Evolutionary conservation across 2,113 vertebrate species (phyloP).

Genomic region (Gobio gobio): DNA sequence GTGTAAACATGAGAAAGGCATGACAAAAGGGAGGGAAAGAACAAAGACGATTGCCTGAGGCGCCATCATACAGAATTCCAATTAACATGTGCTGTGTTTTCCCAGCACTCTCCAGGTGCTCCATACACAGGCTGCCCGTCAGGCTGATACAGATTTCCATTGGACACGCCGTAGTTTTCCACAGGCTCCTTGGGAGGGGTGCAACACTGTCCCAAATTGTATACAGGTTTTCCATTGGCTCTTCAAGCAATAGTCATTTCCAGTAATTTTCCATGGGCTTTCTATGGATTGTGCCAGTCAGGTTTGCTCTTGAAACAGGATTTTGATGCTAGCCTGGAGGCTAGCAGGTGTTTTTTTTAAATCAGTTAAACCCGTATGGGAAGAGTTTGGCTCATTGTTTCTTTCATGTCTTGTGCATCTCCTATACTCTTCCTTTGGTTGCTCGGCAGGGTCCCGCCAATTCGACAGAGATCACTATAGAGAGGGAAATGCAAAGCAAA

Average conservation of each 20-base stretch:
- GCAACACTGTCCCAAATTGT: constrained; percentile 10
- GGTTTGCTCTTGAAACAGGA: constrained; percentile 18
- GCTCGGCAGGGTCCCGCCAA: constrained; percentile 78
- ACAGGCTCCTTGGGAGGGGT: constrained; percentile 22
- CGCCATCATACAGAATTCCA: constrained; percentile 35
- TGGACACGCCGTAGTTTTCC: constrained; percentile 29
- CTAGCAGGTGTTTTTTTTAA: constrained; percentile 30
- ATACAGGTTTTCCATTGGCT: constrained; percentile 42
- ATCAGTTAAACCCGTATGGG: constrained; percentile 67
- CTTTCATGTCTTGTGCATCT: constrained; percentile 74
- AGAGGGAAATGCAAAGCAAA: constrained; percentile 50
- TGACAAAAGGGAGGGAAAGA: constrained; percentile 21
- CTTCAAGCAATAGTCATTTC: constrained; percentile 19
- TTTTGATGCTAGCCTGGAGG: constrained; percentile 4
- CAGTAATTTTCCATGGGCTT: constrained; percentile 34
- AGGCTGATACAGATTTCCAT: constrained; percentile 29
- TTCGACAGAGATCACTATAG: constrained; percentile 76
- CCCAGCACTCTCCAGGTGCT: constrained; percentile 25
- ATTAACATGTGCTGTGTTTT: constrained; percentile 23
- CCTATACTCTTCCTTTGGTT: constrained; percentile 80
- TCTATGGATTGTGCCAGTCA: constrained; percentile 8
- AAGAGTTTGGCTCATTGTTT: constrained; percentile 81
- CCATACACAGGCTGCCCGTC: constrained; percentile 37
- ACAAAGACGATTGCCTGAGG: constrained; percentile 35
- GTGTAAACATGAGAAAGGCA: constrained; percentile 45